Base-by-base conservation (phyloP, 2,797 vertebrate genomes). In the Dicrostonyx torquatus region DNA sequence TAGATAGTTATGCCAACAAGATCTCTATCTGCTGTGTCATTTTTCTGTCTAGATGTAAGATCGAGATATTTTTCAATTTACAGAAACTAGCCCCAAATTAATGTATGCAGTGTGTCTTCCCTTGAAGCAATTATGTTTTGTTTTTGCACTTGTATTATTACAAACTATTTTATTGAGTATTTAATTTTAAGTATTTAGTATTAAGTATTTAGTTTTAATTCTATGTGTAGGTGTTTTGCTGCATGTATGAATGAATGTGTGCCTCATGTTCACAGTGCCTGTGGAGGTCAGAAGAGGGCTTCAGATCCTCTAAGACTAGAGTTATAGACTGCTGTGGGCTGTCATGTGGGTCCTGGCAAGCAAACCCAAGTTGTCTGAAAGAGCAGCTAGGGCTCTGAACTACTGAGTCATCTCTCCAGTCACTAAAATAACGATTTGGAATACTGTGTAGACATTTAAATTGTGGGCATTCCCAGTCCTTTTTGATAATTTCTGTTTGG, bases 51-150 rank as follows among this genome's bases (percentile, higher is more conserved):
- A 22, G 34, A 62, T 58, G 45, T 76, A 86, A 87, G 22, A 77
- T 66, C 1, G 5, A 84, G 31, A 64, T 72, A 53, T 79, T 37
- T 95, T 95, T 78, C 1, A 85, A 88, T 62, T 72, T 50, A 5
- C 60, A 66, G 64, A 79, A 73, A 87, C 37, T 26, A 58, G 2
- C 53, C 75, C 13, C 64, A n/a, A 90, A 94, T 75, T 92, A 82
- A 94, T 94, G 43, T 88, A 90, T 40, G 68, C 0, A 31, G 79
- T 73, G 31, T 72, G 53, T 45, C 8, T 60, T 92, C 80, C 93
- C 5, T 77, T 66, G 34, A 91, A 89, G 45, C 89, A 70, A 84
- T 76, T 73, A 68, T 53, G 20, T 79, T 92, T 87, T 66, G 17
- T 29, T 93, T 92, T 91, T 66, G 4, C 12, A 43, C 15, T 92